phyloP scores from a whole-genome alignment of 2,797 vertebrate genomes.

The Choloepus didactylus region DNA sequence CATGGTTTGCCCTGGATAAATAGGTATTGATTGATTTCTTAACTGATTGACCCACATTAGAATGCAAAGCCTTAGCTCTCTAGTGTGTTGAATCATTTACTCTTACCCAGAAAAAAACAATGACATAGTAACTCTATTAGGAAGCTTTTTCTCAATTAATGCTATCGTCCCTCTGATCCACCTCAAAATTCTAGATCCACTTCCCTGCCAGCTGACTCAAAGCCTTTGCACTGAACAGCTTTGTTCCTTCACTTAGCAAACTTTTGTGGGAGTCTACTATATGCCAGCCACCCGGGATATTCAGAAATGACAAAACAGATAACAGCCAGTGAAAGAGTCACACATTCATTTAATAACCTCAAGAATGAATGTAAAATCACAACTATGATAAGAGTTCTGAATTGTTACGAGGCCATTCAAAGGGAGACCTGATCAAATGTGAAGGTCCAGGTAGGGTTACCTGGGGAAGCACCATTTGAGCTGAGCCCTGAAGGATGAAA shows the following conservation, averaged over 20 bases:
- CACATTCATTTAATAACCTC: background rate
- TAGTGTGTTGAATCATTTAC: background rate
- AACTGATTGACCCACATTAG: constrained; percentile 4
- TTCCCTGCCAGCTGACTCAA: background rate
- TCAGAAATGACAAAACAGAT: background rate
- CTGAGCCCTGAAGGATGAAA: background rate
- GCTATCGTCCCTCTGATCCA: background rate
- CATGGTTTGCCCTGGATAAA: background rate
- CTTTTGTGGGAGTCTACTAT: background rate
- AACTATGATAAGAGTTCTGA: background rate
- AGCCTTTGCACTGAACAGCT: background rate
- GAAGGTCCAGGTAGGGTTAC: background rate
- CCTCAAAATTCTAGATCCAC: background rate
- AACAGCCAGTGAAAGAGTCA: background rate
- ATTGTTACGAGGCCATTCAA: background rate
- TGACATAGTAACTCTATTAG: background rate
- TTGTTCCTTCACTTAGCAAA: constrained; percentile 13
- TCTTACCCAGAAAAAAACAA: background rate
- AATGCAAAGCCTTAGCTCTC: constrained; percentile 34
- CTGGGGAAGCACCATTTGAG: background rate
- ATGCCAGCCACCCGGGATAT: background rate
- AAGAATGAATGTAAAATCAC: background rate
- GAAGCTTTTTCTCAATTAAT: background rate
- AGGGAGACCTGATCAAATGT: background rate
- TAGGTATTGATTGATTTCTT: constrained; percentile 29